These are phyloP conservation scores for Ammospiza nelsoni DNA, from an alignment of 2,113 vertebrate genomes.

Conservation along the genomic window DNA sequence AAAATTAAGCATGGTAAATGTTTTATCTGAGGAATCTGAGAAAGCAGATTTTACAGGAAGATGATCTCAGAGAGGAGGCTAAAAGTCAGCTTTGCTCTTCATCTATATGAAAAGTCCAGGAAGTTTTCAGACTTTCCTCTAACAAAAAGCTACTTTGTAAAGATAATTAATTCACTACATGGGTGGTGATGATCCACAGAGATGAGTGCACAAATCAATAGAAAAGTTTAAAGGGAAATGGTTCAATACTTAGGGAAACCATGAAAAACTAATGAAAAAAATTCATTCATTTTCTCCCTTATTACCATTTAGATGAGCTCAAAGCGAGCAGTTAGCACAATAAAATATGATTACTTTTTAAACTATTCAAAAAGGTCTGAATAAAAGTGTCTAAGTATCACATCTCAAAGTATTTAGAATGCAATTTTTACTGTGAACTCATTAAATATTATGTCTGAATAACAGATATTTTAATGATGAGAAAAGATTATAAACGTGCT, in stretches of 20 bases:
- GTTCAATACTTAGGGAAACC: constrained; percentile 17
- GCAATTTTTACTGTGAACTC: not conserved
- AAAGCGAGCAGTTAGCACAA: not conserved
- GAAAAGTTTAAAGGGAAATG: not conserved
- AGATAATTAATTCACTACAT: constrained; percentile 2
- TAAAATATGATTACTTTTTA: constrained; percentile 33
- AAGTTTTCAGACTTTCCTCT: not conserved
- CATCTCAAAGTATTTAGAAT: constrained; percentile 20
- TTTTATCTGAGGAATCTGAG: not conserved
- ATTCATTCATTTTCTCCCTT: not conserved
- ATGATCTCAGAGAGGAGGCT: not conserved
- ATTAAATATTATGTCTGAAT: constrained; percentile 17
- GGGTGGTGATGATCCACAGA: not conserved
- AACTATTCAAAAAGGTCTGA: not conserved
- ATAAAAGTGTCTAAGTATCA: constrained; percentile 28
- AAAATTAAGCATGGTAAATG: not conserved
- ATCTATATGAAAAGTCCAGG: not conserved
- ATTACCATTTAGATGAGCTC: constrained; percentile 38
- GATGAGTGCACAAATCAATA: not conserved
- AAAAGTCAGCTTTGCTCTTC: not conserved
- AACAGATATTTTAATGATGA: constrained; percentile 5
- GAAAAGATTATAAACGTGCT: not conserved
- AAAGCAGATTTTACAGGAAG: not conserved
- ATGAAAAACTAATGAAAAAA: not conserved
- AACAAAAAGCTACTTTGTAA: not conserved